phyloP scores from a whole-genome alignment of 64 coral and sea anemone species.

The Porites lutea region DNA sequence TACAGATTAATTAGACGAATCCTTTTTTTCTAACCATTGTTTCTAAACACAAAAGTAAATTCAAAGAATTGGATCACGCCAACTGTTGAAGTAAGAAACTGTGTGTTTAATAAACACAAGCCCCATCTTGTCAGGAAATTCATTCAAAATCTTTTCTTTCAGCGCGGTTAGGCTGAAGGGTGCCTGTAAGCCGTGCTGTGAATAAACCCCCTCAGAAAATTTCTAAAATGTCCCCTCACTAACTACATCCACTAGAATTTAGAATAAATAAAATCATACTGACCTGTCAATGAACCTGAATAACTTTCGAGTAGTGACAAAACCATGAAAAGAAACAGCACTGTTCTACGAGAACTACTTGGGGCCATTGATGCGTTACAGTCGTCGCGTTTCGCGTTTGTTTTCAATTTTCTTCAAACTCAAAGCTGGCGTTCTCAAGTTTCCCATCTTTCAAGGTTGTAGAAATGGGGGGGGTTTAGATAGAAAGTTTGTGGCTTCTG shows the following conservation, averaged over 20 bases:
- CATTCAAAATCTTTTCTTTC: conserved; percentile 1
- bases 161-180: neutral
- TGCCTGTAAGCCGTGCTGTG: neutral
- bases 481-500: neutral
- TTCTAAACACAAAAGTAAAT: neutral
- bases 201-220: no score
- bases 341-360: neutral
- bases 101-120: neutral
- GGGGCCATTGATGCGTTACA: conserved; percentile 18
- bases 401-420: no score
- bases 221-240: neutral
- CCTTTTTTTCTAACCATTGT: neutral
- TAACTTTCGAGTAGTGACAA: neutral
- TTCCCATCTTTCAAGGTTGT: neutral
- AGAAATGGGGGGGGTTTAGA: neutral
- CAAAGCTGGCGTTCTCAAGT: neutral
- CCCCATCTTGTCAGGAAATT: conserved; percentile 11
- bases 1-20: neutral
- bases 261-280: neutral
- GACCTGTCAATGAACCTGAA: conserved; percentile 10
- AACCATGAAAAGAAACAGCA: neutral
- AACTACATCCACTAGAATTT: neutral
- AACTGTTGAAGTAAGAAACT: neutral
- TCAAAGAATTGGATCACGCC: neutral
- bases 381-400: neutral